Evolutionary conservation across 2,113 vertebrate species (phyloP).

Genomic region (Sebastes schlegelii): DNA sequence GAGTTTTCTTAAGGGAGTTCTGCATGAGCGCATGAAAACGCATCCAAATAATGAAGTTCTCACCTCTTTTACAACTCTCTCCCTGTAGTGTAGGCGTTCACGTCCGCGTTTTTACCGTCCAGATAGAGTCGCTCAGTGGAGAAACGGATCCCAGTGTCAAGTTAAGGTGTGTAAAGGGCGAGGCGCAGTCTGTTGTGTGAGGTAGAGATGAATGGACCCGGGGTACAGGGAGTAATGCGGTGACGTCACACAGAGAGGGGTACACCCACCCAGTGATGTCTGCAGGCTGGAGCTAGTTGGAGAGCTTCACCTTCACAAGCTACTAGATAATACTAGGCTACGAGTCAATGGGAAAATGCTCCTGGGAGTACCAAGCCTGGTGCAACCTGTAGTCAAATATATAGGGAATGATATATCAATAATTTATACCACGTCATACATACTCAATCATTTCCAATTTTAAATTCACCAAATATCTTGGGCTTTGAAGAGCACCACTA

Average conservation of each 20-base stretch:
- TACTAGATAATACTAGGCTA: neutral
- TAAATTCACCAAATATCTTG: too few species aligned
- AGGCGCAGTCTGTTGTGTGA: conserved; percentile 35
- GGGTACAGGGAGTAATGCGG: neutral
- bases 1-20: neutral
- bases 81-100: neutral
- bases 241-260: conserved; percentile 52
- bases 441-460: neutral
- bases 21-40: neutral
- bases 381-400: neutral
- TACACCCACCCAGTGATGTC: conserved; percentile 24
- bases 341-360: too few species aligned
- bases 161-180: conserved; percentile 9
- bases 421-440: neutral
- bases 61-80: conserved; percentile 1
- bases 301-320: neutral
- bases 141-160: neutral
- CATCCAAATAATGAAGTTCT: conserved; percentile 4
- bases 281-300: too few species aligned
- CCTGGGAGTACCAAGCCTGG: too few species aligned
- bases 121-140: rapidly evolving
- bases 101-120: neutral
- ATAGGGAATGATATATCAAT: neutral
- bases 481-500: too few species aligned
- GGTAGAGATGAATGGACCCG: conserved; percentile 17